A percentile compares a stretch with the other conserved stretches of the same genome.
These are phyloP conservation scores for Gulo gulo DNA, from an alignment of 2,113 vertebrate species.

Conservation along the genomic window DNA sequence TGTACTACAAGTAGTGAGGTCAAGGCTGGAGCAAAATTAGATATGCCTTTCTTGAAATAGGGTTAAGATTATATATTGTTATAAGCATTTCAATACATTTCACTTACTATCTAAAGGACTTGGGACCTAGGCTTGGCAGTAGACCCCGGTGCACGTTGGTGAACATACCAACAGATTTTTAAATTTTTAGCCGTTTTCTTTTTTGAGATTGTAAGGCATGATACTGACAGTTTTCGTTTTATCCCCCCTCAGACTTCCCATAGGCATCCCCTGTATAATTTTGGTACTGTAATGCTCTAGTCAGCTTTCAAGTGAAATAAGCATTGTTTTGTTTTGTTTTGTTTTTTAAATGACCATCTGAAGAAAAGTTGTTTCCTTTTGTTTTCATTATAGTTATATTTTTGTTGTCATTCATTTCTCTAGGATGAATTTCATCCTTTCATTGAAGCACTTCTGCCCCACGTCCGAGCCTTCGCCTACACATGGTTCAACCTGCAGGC, in stretches of 20 bases:
- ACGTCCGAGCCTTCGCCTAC: slow-evolving; percentile 98
- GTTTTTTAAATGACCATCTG: background rate
- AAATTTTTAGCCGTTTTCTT: background rate
- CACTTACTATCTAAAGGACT: background rate
- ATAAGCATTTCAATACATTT: background rate
- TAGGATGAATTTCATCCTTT: slow-evolving; percentile 99
- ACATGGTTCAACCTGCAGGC: slow-evolving; percentile 99
- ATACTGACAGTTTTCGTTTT: background rate
- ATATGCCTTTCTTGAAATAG: slow-evolving; percentile 74
- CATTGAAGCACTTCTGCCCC: slow-evolving; percentile 99
- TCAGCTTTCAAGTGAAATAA: slow-evolving; percentile 28
- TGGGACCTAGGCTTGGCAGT: background rate
- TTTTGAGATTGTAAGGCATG: background rate
- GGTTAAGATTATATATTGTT: slow-evolving; percentile 59
- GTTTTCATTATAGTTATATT: slow-evolving; percentile 44
- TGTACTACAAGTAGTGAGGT: slow-evolving; percentile 80
- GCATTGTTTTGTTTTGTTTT: background rate
- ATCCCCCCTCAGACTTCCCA: background rate
- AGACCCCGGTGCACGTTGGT: background rate
- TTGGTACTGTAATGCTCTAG: background rate
- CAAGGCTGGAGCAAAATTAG: slow-evolving; percentile 82
- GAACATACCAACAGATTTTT: background rate
- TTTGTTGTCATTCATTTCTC: slow-evolving; percentile 66
- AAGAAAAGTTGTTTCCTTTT: slow-evolving; percentile 29
- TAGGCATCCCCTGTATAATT: background rate